Evolutionary conservation across 2,113 vertebrate genomes (phyloP), one percentile per base, ranked within the genome.

Genomic region (Dicaeum eximium): DNA sequence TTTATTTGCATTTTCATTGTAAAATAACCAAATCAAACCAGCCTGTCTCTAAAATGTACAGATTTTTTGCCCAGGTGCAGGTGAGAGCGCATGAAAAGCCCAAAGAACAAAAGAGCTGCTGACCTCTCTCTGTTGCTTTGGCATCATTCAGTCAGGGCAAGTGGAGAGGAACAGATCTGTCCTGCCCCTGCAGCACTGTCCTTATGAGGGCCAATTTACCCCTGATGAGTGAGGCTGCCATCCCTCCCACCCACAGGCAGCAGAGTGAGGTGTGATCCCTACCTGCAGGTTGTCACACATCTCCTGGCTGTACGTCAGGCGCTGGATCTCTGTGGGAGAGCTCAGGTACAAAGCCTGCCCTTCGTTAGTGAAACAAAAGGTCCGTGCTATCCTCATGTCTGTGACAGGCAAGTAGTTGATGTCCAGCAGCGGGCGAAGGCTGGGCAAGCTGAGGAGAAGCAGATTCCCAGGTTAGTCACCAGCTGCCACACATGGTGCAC

Each of bases 201-300:
- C 64, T 86, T 13, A n/a, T 9, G 33, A 37, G 54, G 30, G 64
- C 28, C 22, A 30, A 27, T 31, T 31, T 10, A 33, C 16, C 27
- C 2, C 27, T 8, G 54, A 10, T 0, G 3, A 22, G 30, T 15
- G 72, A 14, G 44, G 45, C n/a, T 53, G 2, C 40, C 1, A 9
- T 11, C 42, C n/a, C 56, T 51, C 12, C 42, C 69, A 11, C 54
- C 25, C 23, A 24, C 5, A 27, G 66, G 42, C 17, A 37, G 5
- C 21, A 4, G 19, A 21, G 53, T 0, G 13, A 22, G 71, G 40
- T 45, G 23, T 11, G 33, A 90, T 69, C 73, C 97, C 38, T 90
- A 99, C 99, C 99, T 99, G 99, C 94, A 99, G 98, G 85, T 98
- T 99, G 97, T 99, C 99, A 95, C 98, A 99, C 98, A 99, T 99